phyloP scores from a whole-genome alignment of 2,888 invertebrate species.

The Leptinotarsa tumamoca region DNA sequence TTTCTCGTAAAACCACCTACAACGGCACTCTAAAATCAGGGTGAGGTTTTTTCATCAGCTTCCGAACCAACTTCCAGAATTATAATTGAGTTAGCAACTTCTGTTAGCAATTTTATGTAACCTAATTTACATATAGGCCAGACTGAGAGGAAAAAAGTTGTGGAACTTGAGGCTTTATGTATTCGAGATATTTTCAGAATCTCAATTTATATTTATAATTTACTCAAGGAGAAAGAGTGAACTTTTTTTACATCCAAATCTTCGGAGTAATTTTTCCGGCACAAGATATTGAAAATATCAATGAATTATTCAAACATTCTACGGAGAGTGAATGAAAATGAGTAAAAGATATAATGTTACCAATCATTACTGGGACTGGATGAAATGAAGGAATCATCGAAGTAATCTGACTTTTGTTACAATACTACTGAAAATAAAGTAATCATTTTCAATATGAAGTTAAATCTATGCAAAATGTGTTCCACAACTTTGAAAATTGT shows the following conservation, averaged over 20 bases:
- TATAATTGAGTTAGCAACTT: conserved; percentile 15
- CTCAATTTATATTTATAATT: conserved; percentile 21
- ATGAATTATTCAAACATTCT: conserved; percentile 17
- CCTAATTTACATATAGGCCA: conserved; percentile 23
- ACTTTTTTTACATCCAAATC: conserved; percentile 1
- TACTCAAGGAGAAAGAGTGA: conserved; percentile 8
- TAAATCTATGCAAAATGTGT: no score
- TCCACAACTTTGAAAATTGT: no score
- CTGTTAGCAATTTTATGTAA: conserved; percentile 23
- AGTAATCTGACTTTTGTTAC: no score
- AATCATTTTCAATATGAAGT: no score
- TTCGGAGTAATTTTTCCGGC: conserved; percentile 2
- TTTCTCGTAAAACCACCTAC: conserved; percentile 12
- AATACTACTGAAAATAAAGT: no score
- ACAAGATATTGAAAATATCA: background rate
- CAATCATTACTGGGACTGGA: background rate
- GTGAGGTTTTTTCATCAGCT: conserved; percentile 11
- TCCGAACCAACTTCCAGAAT: conserved; percentile 16
- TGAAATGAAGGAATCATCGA: no score
- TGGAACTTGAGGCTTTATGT: conserved; percentile 11
- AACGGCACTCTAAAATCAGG: conserved; percentile 14
- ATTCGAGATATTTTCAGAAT: conserved; percentile 17
- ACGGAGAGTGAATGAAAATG: conserved; percentile 11
- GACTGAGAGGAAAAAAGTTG: conserved; percentile 12
- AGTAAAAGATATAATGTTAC: background rate